Conservation (phyloP, 2,113 vertebrate genomes). For the Fulica atra region DNA sequence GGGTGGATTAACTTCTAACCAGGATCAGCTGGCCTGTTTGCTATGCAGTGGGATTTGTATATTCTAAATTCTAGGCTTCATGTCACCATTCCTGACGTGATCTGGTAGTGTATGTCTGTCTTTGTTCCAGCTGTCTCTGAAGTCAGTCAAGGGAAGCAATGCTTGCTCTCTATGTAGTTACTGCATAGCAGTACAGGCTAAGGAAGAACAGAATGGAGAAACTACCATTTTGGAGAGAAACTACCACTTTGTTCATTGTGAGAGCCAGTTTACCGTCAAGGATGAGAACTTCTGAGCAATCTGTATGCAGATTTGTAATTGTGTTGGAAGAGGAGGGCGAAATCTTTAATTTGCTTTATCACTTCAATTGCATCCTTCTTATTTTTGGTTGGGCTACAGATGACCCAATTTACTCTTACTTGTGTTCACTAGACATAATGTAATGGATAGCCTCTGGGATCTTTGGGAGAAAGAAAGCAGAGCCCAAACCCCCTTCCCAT, state of each 20-base stretch:
- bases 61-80: neutral
- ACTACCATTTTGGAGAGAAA: neutral
- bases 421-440: constrained; percentile 82
- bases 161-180: neutral
- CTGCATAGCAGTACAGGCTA: neutral
- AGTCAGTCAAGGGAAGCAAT: neutral
- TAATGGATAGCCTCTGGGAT: constrained; percentile 70
- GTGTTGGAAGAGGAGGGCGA: neutral
- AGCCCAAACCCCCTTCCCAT: neutral
- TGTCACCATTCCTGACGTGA: neutral
- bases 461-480: neutral
- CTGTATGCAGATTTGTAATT: neutral
- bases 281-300: neutral
- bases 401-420: constrained; percentile 51
- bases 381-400: constrained; percentile 33
- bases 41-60: neutral
- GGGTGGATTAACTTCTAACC: neutral
- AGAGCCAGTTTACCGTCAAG: neutral
- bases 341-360: neutral
- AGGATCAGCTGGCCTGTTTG: neutral
- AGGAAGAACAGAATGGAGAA: neutral
- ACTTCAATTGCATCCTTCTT: neutral
- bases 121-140: neutral
- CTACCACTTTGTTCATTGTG: neutral
- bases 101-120: neutral